Base-by-base conservation (phyloP, 2,888 invertebrate species). In the Archaeoteleia sp. region DNA sequence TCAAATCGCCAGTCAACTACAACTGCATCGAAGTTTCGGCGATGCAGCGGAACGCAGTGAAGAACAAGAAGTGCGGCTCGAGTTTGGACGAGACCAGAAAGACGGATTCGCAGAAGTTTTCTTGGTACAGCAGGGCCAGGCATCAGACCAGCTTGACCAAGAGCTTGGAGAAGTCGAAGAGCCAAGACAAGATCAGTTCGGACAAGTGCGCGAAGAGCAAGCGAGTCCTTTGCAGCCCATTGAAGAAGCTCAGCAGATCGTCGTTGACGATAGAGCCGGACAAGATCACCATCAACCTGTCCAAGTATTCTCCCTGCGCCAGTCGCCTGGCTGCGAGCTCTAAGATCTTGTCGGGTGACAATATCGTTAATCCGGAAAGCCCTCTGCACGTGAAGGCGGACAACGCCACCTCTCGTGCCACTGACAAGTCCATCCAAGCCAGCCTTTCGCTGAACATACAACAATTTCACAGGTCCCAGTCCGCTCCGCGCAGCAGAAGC, bases 221-320 rank as follows among this genome's bases (percentile, higher is more conserved):
- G 32, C 76, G 72, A 51, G 45, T 65, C 1, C 25, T 66, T 20
- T 68, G 71, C 35, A 80, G 80, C 14, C 79, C 79, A 1, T 55
- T 82, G 49, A 83, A 79, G 42, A 82, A 82, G 57, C 72, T 79
- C 2, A 82, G 81, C 45, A 79, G 81, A 12, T 79, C 84, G 1
- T 81, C 83, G 1, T 63, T 83, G 29, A 77, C 81, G 1, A 79
- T 82, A 25, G 83, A 81, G 8, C 70, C 81, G 0, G 82, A 80
- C 54, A 81, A 80, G 46, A 78, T 81, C 27, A 77, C 76, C 12
- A 73, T 82, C 15, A 83, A 82, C 48, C 37, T 83, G 46, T 82
- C 84, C n/a, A 84, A 84, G 66, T 84, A 83, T 58, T 85, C 85
- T 14, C 84, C 85, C 0, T 84, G 84, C 53, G 84, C 85, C 2